Evolutionary conservation across 2,113 vertebrate genomes (phyloP), one percentile per base, ranked within the genome.

Genomic region (Antigone vipio): DNA sequence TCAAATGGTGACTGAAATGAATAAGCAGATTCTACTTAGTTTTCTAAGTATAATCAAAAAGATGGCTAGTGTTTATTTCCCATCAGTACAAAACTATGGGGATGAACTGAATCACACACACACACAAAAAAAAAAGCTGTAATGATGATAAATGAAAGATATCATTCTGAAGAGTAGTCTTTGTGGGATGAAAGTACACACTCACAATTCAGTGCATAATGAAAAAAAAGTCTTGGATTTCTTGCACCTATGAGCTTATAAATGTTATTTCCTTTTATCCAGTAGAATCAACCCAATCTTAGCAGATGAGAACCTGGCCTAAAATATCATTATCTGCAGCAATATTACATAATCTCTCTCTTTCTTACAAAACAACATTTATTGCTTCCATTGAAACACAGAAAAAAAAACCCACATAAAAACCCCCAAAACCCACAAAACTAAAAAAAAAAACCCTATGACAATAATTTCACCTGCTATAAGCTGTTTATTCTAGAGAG

Each of bases 111-210:
- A 78, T 32, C 26, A 49, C 15, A 52, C n/a, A n/a, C n/a, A n/a
- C n/a, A n/a, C n/a, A n/a, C n/a, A 24, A 50, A 50, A 49, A 24
- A 50, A 32, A 50, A 22, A 4, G 6, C 20, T 19, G 7, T 52
- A 72, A 40, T 1, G 0, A 38, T 63, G 63, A n/a, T 0, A 0
- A 71, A 66, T 38, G 23, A 38, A 63, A 68, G 6, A 26, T 35
- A 49, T 14, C 4, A 14, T 32, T 77, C 58, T 59, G 45, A 83
- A 83, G 17, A 52, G 52, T 27, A 53, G 40, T n/a, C 32, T 76
- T 88, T 40, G 9, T 27, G 40, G n/a, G 26, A 67, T 47, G 19
- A 38, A 64, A 69, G 17, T 53, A 23, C 13, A 72, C 40, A 15
- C 11, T 74, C 17, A 55, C 9, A 73, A 24, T 66, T 59, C 59